Conservation (phyloP, 2,797 vertebrate species). For the Dermochelys coriacea region DNA sequence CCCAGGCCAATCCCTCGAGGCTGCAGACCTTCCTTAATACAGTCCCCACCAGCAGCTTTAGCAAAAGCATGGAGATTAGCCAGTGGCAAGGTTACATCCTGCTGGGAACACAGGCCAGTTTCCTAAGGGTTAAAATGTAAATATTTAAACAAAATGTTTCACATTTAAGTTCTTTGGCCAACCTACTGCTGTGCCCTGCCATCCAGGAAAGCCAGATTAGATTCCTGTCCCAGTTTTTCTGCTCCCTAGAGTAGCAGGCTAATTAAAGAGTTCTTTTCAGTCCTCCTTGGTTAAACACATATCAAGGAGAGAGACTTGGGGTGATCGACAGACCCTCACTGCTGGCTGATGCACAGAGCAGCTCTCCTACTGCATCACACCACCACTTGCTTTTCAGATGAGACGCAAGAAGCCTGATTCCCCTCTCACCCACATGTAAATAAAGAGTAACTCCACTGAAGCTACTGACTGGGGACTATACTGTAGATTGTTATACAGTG, state of each 20-base stretch:
- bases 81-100: not conserved
- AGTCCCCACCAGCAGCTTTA: not conserved
- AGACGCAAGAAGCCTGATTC: conserved; percentile 40
- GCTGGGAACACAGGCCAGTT: not conserved
- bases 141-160: conserved; percentile 30
- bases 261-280: conserved; percentile 62
- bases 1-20: not conserved
- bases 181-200: conserved; percentile 32
- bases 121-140: conserved; percentile 33
- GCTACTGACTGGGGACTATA: not conserved
- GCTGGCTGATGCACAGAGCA: conserved; percentile 18
- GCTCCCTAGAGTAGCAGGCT: conserved; percentile 14
- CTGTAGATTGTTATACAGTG: not conserved
- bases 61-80: not conserved
- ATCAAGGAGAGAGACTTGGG: conserved; percentile 64
- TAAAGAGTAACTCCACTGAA: not conserved
- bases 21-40: not conserved
- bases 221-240: conserved; percentile 43
- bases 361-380: conserved; percentile 26
- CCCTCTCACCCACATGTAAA: conserved; percentile 59
- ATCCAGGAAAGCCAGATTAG: conserved; percentile 62
- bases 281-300: conserved; percentile 21
- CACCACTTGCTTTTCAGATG: conserved; percentile 46
- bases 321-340: conserved; percentile 51
- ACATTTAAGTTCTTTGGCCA: conserved; percentile 44